Conservation (phyloP, 2,888 invertebrate genomes). For the Chouioia cunea region DNA sequence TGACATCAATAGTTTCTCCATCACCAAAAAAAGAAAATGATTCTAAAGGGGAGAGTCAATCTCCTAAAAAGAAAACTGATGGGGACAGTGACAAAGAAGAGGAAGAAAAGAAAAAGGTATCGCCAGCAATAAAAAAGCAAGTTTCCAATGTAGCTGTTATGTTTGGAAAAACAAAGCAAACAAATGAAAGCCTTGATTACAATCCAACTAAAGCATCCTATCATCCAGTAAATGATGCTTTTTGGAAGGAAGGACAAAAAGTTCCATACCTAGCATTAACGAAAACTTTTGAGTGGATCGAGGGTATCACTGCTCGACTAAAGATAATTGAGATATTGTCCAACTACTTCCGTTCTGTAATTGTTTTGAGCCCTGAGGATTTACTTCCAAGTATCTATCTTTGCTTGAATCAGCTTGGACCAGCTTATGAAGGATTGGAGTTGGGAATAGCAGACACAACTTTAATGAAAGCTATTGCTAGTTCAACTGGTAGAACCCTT, state of each 20-base stretch:
- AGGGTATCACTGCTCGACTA: conserved; percentile 85
- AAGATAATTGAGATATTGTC: conserved; percentile 92
- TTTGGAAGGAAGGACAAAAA: conserved; percentile 81
- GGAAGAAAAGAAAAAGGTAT: conserved; percentile 46
- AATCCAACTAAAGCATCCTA: conserved; percentile 81
- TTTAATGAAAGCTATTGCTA: conserved; percentile 93
- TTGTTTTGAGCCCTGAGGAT: conserved; percentile 89
- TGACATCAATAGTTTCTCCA: conserved; percentile 49
- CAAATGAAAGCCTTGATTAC: conserved; percentile 68
- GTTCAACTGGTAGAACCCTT: conserved; percentile 87
- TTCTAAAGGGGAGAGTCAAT: conserved; percentile 43
- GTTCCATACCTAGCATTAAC: conserved; percentile 95
- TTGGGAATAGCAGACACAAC: conserved; percentile 95
- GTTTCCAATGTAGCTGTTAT: conserved; percentile 19
- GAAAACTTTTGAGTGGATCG: conserved; percentile 90
- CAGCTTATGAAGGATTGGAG: conserved; percentile 93
- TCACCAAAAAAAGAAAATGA: conserved; percentile 48
- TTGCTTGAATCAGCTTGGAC: conserved; percentile 95
- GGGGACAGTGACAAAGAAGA: conserved; percentile 46
- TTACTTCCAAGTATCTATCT: conserved; percentile 91
- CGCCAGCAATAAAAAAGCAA: conserved; percentile 36
- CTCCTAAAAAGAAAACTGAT: conserved; percentile 36
- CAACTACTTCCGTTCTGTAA: conserved; percentile 93
- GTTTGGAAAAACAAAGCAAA: conserved; percentile 53
- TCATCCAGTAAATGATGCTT: conserved; percentile 86